Percentiles rank a stretch among this genome's conserved stretches.
These are phyloP conservation scores for Lasiurus cinereus DNA, from an alignment of 2,113 vertebrate genomes.

Conservation along the genomic window DNA sequence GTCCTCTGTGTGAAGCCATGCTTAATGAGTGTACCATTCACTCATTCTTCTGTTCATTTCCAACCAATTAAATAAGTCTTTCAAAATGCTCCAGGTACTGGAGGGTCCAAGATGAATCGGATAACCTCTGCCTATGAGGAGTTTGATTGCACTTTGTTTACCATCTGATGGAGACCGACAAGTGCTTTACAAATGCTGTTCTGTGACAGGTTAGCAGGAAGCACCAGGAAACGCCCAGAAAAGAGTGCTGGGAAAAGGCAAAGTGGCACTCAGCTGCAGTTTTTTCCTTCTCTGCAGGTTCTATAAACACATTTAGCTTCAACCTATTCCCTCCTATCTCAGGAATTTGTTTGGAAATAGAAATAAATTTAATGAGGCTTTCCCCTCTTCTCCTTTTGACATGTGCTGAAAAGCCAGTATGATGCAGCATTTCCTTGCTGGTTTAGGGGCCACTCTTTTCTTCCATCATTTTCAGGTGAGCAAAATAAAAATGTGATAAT, in stretches of 20 bases:
- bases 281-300: neutral
- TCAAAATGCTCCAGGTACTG: neutral
- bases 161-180: neutral
- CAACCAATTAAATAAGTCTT: constrained; percentile 22
- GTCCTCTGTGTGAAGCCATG: neutral
- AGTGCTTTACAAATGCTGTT: neutral
- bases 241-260: neutral
- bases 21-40: neutral
- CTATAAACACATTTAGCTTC: neutral
- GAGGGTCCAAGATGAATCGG: neutral
- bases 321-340: neutral
- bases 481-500: neutral
- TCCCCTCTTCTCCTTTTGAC: neutral
- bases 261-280: neutral
- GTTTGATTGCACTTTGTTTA: neutral
- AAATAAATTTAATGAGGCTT: neutral
- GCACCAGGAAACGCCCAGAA: neutral
- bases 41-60: constrained; percentile 6
- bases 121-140: neutral
- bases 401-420: neutral
- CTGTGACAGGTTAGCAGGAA: neutral
- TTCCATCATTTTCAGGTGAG: neutral
- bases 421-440: neutral
- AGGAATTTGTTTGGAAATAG: neutral
- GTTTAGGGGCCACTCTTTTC: neutral